A percentile compares a stretch with the other conserved stretches of the same genome.
Evolutionary conservation across 2,888 invertebrate genomes (phyloP).

Genomic region (Herminia tarsipennalis): DNA sequence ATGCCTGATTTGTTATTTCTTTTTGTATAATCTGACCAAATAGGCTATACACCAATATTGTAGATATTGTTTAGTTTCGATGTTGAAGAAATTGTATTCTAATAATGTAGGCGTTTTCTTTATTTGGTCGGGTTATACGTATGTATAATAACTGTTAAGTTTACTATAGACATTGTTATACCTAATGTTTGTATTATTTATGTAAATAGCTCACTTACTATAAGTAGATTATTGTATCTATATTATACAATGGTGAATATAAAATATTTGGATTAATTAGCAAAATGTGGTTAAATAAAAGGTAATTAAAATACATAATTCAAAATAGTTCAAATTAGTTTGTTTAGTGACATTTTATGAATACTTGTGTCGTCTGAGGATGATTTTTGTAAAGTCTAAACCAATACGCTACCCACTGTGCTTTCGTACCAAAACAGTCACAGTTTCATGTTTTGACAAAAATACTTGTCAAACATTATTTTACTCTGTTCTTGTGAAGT

Average conservation of each 20-base stretch:
- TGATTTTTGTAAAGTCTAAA: slow-evolving; percentile 24
- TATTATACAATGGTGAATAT: slow-evolving; percentile 54
- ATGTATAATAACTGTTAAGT: slow-evolving; percentile 81
- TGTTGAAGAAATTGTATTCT: too few relatives aligned
- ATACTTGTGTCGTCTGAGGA: slow-evolving; percentile 49
- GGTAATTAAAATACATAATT: slow-evolving; percentile 52
- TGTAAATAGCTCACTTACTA: slow-evolving; percentile 71
- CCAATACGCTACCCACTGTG: not conserved
- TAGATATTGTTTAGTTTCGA: too few relatives aligned
- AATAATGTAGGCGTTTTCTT: slow-evolving; percentile 55
- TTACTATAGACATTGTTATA: slow-evolving; percentile 76
- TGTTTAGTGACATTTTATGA: slow-evolving; percentile 55
- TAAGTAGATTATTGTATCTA: slow-evolving; percentile 72
- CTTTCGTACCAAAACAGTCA: not conserved
- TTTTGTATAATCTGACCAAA: slow-evolving; percentile 8
- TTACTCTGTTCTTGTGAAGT: too few relatives aligned
- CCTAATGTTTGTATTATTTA: slow-evolving; percentile 82
- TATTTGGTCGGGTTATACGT: slow-evolving; percentile 53
- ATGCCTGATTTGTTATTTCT: slow-evolving; percentile 19
- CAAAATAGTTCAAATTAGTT: slow-evolving; percentile 76
- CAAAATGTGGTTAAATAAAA: slow-evolving; percentile 59
- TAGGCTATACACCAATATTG: not conserved
- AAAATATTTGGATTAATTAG: slow-evolving; percentile 61
- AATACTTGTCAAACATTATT: too few relatives aligned
- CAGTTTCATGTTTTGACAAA: too few relatives aligned